Conservation (phyloP, 2,888 invertebrate genomes). For the Falcaria lacertinaria region DNA sequence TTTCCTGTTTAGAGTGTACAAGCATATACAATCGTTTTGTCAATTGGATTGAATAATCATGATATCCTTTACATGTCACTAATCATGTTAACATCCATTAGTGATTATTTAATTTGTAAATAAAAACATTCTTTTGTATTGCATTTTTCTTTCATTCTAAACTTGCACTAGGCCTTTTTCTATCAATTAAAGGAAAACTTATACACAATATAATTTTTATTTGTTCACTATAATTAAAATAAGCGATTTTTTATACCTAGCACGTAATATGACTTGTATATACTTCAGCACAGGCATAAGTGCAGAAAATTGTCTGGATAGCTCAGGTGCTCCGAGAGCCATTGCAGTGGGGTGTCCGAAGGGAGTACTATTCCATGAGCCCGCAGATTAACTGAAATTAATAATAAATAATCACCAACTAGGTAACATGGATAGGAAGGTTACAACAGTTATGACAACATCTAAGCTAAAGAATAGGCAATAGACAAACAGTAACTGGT, state of each 20-base stretch:
- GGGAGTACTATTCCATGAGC: conserved; percentile 96
- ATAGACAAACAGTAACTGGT: too few relatives aligned
- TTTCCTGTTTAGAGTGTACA: too few relatives aligned
- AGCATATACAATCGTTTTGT: too few relatives aligned
- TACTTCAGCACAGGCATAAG: conserved; percentile 79
- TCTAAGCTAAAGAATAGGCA: too few relatives aligned
- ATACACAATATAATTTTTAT: background rate
- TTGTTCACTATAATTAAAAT: too few relatives aligned
- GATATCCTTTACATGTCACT: too few relatives aligned
- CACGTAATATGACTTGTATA: conserved; percentile 1
- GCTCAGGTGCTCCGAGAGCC: conserved; percentile 98
- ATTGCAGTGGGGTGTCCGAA: conserved; percentile 93
- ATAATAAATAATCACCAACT: too few relatives aligned
- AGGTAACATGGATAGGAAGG: too few relatives aligned
- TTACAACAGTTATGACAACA: too few relatives aligned
- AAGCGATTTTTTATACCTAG: background rate
- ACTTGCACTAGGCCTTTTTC: background rate
- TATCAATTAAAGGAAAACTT: background rate
- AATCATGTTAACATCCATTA: background rate
- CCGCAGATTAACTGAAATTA: conserved; percentile 84
- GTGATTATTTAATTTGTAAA: background rate
- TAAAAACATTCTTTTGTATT: too few relatives aligned
- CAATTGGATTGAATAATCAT: background rate
- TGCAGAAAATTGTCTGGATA: conserved; percentile 99
- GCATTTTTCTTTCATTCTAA: too few relatives aligned